Evolutionary conservation across 1,140 invertebrate genomes (phyloP), one percentile per base, ranked within the genome.

Genomic region (Polyergus mexicanus): DNA sequence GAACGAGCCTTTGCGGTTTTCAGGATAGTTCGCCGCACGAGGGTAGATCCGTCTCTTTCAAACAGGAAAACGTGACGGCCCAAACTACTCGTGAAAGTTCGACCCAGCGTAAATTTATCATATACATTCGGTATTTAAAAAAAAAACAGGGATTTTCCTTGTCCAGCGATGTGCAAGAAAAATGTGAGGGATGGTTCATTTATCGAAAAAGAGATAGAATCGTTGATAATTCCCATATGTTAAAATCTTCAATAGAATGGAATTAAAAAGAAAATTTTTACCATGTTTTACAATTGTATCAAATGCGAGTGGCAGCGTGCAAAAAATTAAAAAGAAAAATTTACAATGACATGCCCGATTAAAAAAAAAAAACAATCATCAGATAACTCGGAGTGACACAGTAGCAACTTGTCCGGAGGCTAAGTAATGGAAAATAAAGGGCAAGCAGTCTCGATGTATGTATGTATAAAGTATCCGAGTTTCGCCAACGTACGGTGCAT

Each of bases 401-500:
- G 51, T n/a, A 32, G 78, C 60, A 38, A 44, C 38, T 68, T 80
- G 76, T 38, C 54, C n/a, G 28, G 41, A n/a, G 25, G 28, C 44
- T 47, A 41, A 83, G 60, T 74, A 74, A 83, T 74, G 78, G 54
- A 60, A 38, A 72, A 72, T 83, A 83, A 74, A 83, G 78, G 47
- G 68, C 68, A 72, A 81, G 60, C 68, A n/a, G 38, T 35, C 68
- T 51, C 54, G 38, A 83, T 74, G 68, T 83, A 51, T 51, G 16
- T 51, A 19, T 16, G 4, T 19, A 10, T 51, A 83, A 83, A 60
- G 68, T 83, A 83, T 74, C 38, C 54, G 78, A 72, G 68, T 47
- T 16, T 51, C 22, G 22, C 11, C 35, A 13, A 35, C 25, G 35
- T 83, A 58, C 56, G 51, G 78, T 41, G 38, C 78, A 74, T 83